phyloP scores from a whole-genome alignment of 2,888 invertebrate species.

The Apomyelois bistriatella region DNA sequence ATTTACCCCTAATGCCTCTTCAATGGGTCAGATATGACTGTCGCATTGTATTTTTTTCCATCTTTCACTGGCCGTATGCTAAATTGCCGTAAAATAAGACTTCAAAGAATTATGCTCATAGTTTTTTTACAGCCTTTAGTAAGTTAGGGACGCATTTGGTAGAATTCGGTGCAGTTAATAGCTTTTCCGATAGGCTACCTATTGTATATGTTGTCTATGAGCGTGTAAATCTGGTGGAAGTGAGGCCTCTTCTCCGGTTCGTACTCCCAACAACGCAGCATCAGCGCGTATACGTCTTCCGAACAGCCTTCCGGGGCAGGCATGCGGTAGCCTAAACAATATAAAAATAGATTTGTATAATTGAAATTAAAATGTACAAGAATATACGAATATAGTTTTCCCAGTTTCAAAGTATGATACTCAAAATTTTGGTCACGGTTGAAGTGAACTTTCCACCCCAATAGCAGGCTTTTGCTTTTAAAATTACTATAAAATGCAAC shows the following conservation, averaged over 20 bases:
- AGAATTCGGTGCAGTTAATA: background rate
- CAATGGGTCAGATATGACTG: too few relatives aligned
- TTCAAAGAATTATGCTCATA: too few relatives aligned
- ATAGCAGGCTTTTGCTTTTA: too few relatives aligned
- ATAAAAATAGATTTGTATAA: background rate
- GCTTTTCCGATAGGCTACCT: conserved; percentile 37
- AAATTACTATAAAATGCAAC: too few relatives aligned
- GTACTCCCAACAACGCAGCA: conserved; percentile 97
- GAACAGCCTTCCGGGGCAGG: conserved; percentile 94
- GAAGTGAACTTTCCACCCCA: too few relatives aligned
- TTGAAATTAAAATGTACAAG: background rate
- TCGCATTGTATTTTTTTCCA: too few relatives aligned
- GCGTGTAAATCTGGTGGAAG: conserved; percentile 92
- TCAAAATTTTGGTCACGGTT: too few relatives aligned
- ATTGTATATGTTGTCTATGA: conserved; percentile 84
- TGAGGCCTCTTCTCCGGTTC: conserved; percentile 94
- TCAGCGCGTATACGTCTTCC: conserved; percentile 92
- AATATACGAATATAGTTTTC: too few relatives aligned
- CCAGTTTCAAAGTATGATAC: too few relatives aligned
- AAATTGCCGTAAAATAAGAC: too few relatives aligned
- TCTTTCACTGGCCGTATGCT: too few relatives aligned
- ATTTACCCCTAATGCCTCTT: too few relatives aligned
- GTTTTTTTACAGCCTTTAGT: background rate
- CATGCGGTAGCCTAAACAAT: conserved; percentile 90
- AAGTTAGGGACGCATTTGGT: background rate